Evolutionary conservation across 2,888 invertebrate species (phyloP).

Genomic region (Eupithecia exiguata): DNA sequence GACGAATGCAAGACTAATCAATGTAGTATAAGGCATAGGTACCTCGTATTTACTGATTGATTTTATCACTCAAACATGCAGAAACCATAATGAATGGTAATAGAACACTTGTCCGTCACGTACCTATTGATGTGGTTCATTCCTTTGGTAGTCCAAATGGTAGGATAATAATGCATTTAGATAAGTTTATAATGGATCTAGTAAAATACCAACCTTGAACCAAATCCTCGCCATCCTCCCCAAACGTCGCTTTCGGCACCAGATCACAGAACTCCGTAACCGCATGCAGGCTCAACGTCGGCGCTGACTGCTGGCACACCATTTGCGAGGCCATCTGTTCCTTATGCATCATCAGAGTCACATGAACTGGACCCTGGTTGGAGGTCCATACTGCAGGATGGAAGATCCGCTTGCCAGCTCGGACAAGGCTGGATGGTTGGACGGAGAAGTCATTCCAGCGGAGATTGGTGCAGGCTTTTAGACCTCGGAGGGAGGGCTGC

Average conservation of each 20-base stretch:
- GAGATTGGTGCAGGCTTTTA: conserved; percentile 89
- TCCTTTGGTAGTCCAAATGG: no score
- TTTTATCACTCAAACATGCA: not conserved
- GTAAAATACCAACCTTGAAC: conserved; percentile 79
- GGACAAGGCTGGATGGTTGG: conserved; percentile 81
- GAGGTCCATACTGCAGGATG: conserved; percentile 90
- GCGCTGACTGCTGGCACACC: conserved; percentile 85
- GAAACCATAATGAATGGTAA: not conserved
- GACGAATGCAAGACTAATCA: not conserved
- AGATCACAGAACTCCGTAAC: conserved; percentile 92
- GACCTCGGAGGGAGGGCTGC: conserved; percentile 86
- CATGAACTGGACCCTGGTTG: conserved; percentile 85
- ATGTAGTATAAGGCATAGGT: not conserved
- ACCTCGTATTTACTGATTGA: no score
- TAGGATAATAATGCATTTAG: not conserved
- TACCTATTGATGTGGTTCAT: not conserved
- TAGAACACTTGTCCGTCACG: not conserved
- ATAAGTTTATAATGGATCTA: not conserved
- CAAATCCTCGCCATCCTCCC: conserved; percentile 85
- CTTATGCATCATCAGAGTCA: conserved; percentile 86
- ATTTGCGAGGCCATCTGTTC: conserved; percentile 86
- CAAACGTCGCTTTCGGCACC: conserved; percentile 88
- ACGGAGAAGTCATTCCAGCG: conserved; percentile 89
- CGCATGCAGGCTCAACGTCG: conserved; percentile 87
- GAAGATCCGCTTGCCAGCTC: conserved; percentile 88